Evolutionary conservation across 2,113 vertebrate genomes (phyloP), one percentile per base, ranked within the genome.

Genomic region (Gambusia holbrooki): DNA sequence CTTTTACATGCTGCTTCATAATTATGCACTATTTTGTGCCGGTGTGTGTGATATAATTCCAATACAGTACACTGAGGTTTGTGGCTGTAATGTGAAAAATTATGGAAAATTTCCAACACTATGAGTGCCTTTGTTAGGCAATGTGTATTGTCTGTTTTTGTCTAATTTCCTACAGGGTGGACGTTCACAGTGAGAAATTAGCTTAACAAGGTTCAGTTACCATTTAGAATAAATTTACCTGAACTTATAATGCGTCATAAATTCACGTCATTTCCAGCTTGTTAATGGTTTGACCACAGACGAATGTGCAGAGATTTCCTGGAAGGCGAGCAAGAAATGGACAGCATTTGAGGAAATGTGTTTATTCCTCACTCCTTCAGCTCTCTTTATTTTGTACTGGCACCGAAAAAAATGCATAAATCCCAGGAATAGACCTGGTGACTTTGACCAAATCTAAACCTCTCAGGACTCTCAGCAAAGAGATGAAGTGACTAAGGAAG

Each of bases 181-280:
- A 8, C 22, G 22, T 54, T 48, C 45, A 19, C 22, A 58, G 25
- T 58, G 22, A 5, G 7, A n/a, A n/a, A 17, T 58, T 48, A 19
- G 25, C n/a, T 58, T 58, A 58, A 17, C 51, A 58, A 10, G 22
- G 25, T 58, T n/a, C 77, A 86, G 86, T 80, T 65, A 81, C 78
- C 82, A 77, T 81, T 82, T 81, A 85, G 73, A 82, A 87, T 84
- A 84, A 89, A 82, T 80, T 79, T 71, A 87, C 68, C 76, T 74
- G 48, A 64, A 62, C 65, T 87, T 78, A 83, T 88, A 90, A 89
- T 90, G 84, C 76, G 87, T 87, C 72, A 64, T 0, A 61, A 82
- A 72, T 66, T 87, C 83, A 84, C 82, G 66, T 81, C 88, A 81
- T 82, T 87, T 79, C 78, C 73, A 73, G 45, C 82, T 83, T 73